Evolutionary conservation across 2,888 invertebrate species (phyloP).

Genomic region (Macropis europaea): DNA sequence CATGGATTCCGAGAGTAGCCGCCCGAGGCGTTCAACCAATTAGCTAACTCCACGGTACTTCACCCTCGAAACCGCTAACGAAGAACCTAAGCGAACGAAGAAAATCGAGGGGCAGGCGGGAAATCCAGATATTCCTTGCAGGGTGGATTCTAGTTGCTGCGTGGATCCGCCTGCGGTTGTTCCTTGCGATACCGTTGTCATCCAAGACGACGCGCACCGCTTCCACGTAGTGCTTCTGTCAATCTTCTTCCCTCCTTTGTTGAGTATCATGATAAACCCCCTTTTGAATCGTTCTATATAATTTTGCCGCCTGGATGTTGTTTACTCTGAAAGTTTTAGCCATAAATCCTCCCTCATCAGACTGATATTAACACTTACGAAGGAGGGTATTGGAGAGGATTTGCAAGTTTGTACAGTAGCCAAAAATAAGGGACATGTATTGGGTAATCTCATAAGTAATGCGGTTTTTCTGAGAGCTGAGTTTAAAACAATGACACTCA

Average conservation of each 20-base stretch:
- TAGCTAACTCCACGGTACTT: constrained; percentile 75
- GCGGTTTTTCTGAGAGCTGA: too few species aligned
- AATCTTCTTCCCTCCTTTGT: not conserved
- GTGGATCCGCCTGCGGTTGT: constrained; percentile 45
- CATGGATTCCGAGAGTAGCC: constrained; percentile 66
- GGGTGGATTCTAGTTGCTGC: constrained; percentile 28
- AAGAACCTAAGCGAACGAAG: constrained; percentile 67
- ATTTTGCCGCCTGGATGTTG: too few species aligned
- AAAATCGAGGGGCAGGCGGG: constrained; percentile 53
- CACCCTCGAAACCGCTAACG: constrained; percentile 72
- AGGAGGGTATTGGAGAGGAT: too few species aligned
- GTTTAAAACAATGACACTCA: too few species aligned
- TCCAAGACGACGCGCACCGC: constrained; percentile 33
- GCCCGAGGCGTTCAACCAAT: constrained; percentile 76
- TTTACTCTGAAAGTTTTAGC: too few species aligned
- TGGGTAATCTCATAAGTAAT: too few species aligned
- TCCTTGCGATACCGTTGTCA: constrained; percentile 22
- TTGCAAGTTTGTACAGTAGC: too few species aligned
- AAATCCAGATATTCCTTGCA: constrained; percentile 48
- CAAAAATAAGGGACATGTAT: too few species aligned
- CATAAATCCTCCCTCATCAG: too few species aligned
- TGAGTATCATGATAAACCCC: not conserved
- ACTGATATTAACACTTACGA: too few species aligned
- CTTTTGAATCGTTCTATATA: not conserved
- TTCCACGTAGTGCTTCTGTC: constrained; percentile 16